Percentiles rank a stretch among this genome's conserved stretches.
Conservation (phyloP, 23 tunicate genomes). For the Oikopleura vanhoeffeni region DNA sequence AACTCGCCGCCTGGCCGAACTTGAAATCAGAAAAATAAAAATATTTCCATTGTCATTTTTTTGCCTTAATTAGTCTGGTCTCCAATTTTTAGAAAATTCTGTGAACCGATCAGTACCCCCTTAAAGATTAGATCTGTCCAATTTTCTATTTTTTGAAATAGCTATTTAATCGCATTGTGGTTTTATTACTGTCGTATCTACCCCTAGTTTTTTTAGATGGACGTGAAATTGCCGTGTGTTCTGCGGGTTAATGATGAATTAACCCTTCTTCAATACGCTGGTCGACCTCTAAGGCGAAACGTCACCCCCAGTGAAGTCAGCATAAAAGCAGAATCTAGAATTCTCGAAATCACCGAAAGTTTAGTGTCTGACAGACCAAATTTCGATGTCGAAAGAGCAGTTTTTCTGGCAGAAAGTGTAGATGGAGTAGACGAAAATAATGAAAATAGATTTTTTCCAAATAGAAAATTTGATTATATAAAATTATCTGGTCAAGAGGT, state of each 20-base stretch:
- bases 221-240: neutral
- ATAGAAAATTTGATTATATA: neutral
- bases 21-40: no score
- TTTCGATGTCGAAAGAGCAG: neutral
- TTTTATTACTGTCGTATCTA: no score
- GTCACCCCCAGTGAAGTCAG: neutral
- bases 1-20: no score
- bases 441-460: neutral
- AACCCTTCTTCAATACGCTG: neutral
- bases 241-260: neutral
- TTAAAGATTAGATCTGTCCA: no score
- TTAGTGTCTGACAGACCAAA: neutral
- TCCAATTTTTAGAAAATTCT: no score
- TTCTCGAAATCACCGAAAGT: neutral
- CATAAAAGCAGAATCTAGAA: neutral
- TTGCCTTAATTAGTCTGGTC: no score
- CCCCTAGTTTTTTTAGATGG: no score
- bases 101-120: no score
- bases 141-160: no score
- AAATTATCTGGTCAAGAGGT: neutral
- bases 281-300: neutral
- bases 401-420: neutral
- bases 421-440: neutral
- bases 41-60: no score
- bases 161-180: no score